Evolutionary conservation across 1,140 invertebrate species (phyloP).

Genomic region (Anastatus disparis): DNA sequence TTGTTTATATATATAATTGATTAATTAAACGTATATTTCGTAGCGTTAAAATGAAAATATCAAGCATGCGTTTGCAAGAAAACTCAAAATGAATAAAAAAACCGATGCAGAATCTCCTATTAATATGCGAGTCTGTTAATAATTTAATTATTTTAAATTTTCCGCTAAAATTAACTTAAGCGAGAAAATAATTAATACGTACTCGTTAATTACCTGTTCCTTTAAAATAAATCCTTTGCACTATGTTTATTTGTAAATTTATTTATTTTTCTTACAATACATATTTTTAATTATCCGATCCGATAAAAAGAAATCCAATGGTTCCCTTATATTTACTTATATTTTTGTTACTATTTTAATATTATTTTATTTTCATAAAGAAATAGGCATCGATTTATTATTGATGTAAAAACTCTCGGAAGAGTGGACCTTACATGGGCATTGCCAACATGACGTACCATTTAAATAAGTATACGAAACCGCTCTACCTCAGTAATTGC

Average conservation of each 20-base stretch:
- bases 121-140: not conserved
- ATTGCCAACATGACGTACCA: constrained; percentile 34
- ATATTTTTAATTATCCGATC: too few species aligned
- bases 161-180: too few species aligned
- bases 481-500: constrained; percentile 53
- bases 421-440: constrained; percentile 4
- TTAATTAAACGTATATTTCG: not conserved
- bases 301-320: too few species aligned
- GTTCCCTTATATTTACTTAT: not conserved
- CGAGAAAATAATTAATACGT: too few species aligned
- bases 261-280: too few species aligned
- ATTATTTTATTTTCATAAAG: not conserved
- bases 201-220: not conserved
- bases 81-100: not conserved
- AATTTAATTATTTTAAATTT: not conserved
- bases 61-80: not conserved
- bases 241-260: too few species aligned
- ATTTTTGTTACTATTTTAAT: not conserved
- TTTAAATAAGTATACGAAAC: constrained; percentile 54
- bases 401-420: not conserved
- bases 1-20: not conserved
- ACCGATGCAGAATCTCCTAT: not conserved
- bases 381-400: not conserved
- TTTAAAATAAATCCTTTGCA: not conserved
- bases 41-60: too few species aligned